A percentile compares a stretch with the other conserved stretches of the same genome.
Evolutionary conservation across 2,113 vertebrate genomes (phyloP).

Genomic region (Tauraco erythrolophus): DNA sequence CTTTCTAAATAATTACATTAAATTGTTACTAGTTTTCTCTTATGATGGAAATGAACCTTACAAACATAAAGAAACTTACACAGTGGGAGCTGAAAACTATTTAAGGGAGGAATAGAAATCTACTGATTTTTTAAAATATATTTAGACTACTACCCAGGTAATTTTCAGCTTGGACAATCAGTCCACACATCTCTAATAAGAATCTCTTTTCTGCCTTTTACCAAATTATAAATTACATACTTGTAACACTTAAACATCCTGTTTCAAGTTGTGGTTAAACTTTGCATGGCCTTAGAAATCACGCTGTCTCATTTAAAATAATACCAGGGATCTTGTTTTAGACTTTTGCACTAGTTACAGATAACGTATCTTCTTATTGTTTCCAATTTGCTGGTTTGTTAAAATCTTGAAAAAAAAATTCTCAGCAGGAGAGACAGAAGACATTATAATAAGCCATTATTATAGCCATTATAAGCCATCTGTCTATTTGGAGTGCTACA

Average conservation of each 20-base stretch:
- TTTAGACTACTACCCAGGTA: not conserved
- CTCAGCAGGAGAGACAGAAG: not conserved
- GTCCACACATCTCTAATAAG: not conserved
- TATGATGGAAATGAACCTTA: not conserved
- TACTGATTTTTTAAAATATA: not conserved
- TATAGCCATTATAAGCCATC: no score
- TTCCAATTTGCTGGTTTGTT: not conserved
- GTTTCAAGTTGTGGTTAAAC: not conserved
- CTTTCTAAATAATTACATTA: not conserved
- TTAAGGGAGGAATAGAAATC: not conserved
- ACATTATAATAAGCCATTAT: not conserved
- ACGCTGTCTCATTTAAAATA: not conserved
- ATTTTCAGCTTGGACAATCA: not conserved
- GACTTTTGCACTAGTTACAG: not conserved
- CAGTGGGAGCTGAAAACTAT: not conserved
- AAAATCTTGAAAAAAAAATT: not conserved
- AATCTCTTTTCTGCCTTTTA: not conserved
- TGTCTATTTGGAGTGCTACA: not conserved
- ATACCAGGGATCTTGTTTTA: not conserved
- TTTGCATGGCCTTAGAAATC: not conserved
- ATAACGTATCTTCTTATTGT: rapidly evolving
- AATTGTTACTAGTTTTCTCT: not conserved
- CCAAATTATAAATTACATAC: not conserved
- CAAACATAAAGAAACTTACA: not conserved
- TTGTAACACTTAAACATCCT: not conserved